Evolutionary conservation across 2,888 invertebrate species (phyloP), one percentile per base, ranked within the genome.

Genomic region (Lochmaea crataegi): DNA sequence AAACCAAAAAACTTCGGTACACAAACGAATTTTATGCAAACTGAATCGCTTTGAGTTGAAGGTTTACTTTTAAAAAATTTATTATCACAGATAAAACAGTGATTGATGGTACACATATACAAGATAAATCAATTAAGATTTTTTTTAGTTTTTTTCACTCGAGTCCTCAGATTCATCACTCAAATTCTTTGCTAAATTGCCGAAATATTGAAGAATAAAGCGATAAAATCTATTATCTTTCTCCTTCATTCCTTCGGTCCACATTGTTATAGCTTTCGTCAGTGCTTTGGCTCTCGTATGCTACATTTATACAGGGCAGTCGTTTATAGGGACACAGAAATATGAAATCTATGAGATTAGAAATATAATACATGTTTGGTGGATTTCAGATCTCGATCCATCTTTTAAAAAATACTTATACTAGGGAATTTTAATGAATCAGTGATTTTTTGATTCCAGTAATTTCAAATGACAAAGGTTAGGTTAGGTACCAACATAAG

Each of bases 261-360:
- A 68, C 14, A 69, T 72, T 63, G 71, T 73, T 68, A 71, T 75
- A 69, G 70, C 67, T 69, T 70, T 69, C 68, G 69, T 76, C 67
- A 71, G 68, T 72, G 65, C 70, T 76, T 73, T 71, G 66, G 16
- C 42, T 41, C 12, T 6, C 41, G 14, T 58, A 67, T 60, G 60
- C 9, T 10, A 32, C n/a, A 60, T 60, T 12, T 60, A 9, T 41
- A 60, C 38, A 60, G 60, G 60, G 9, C 4, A 38, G 60, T 57
- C 58, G 26, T 16, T 53, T 16, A 53, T 18, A 2, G 10, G 10
- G 53, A 18, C 10, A n/a, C n/a, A 45, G 1, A 38, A 38, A 38
- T 7, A 7, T 7, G 2, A 38, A 7, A 38, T 7, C 32, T 9
- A 7, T 38, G 5, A 38, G 9, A 7, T 7, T 38, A 9, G 5